A percentile compares a stretch with the other conserved stretches of the same genome.
These are phyloP conservation scores for western clawed frog (Xenopus tropicalis) DNA, from an alignment of 2,113 vertebrate genomes.

Conservation along the genomic window UCB_Xtro_10.0 CM004444.2:113146001-113146500, in stretches of 20 bases:
- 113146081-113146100: slow-evolving; percentile 86
- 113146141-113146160: slow-evolving; percentile 83
- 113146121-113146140: slow-evolving; percentile 90
- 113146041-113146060: slow-evolving; percentile 97
- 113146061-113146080: slow-evolving; percentile 95
- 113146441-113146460: slow-evolving; percentile 13
- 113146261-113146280: slow-evolving; percentile 74
- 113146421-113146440: slow-evolving; percentile 73
- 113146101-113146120: slow-evolving; percentile 87
- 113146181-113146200: slow-evolving; percentile 46
- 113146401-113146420: slow-evolving; percentile 92
- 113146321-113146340: slow-evolving; percentile 87
- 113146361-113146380: slow-evolving; percentile 86
- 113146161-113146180: slow-evolving; percentile 94
- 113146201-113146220: background rate
- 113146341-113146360: slow-evolving; percentile 87
- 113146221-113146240: background rate
- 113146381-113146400: slow-evolving; percentile 94
- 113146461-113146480: background rate
- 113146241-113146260: background rate
- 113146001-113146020: slow-evolving; percentile 95
- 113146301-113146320: slow-evolving; percentile 88
- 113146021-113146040: slow-evolving; percentile 91
- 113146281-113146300: slow-evolving; percentile 86
- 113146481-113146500: no score